These are phyloP conservation scores for Macrostomum lignano DNA, from an alignment of 1,140 invertebrate species.

Conservation along the genomic window DNA sequence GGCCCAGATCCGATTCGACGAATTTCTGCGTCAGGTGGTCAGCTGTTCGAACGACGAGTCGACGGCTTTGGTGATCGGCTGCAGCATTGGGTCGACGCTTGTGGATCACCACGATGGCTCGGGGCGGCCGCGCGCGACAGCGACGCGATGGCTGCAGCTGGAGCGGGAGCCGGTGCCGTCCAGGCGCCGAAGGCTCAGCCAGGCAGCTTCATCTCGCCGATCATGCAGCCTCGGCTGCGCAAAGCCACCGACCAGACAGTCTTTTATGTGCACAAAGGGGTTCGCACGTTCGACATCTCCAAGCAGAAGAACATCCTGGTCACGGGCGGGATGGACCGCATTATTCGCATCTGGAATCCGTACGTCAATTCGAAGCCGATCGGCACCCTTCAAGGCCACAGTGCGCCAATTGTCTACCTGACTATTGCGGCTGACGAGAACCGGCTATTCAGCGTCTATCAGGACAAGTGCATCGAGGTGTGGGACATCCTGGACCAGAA, in stretches of 20 bases:
- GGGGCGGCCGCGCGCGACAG: no score
- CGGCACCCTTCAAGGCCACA: constrained; percentile 36
- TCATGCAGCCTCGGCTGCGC: constrained; percentile 10
- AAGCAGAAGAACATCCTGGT: constrained; percentile 23
- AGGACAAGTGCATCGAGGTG: constrained; percentile 26
- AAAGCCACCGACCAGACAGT: constrained; percentile 19
- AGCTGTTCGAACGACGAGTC: constrained; percentile 25
- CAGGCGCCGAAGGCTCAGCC: no score
- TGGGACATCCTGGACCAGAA: constrained; percentile 27
- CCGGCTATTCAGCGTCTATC: constrained; percentile 25
- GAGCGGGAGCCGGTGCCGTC: no score
- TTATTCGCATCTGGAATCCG: constrained; percentile 41
- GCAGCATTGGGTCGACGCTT: no score
- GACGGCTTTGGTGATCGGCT: constrained; percentile 26
- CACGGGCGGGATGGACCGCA: constrained; percentile 39
- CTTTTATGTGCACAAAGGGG: constrained; percentile 27
- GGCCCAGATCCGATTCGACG: constrained; percentile 23
- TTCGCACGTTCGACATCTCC: constrained; percentile 26
- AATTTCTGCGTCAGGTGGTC: constrained; percentile 25
- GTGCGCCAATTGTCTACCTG: constrained; percentile 35
- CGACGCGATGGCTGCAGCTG: no score
- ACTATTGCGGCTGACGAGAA: constrained; percentile 21
- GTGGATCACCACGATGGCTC: no score
- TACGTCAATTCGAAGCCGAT: constrained; percentile 37
- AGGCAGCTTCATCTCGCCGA: no score